Base-by-base conservation (phyloP, 2,888 invertebrate species). In the Athripsodes cinereus region DNA sequence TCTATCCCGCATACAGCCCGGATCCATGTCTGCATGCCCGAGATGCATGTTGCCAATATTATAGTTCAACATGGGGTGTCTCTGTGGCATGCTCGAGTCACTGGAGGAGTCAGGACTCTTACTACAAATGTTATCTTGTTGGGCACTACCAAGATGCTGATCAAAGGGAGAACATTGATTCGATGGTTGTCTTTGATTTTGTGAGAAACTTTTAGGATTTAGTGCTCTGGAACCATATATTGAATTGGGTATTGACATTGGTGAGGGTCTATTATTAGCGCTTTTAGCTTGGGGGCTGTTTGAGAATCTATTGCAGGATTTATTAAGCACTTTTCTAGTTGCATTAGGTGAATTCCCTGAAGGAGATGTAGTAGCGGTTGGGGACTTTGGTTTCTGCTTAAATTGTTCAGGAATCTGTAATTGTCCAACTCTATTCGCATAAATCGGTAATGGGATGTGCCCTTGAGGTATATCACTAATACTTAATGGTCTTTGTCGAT, bases 11-110 rank as follows among this genome's bases (percentile, higher is more conserved):
- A 70, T 72, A 74, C 74, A 77, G 65, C 71, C 74, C 22, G 70
- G 70, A 31, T 78, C 79, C 46, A 75, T 72, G 62, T 79, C 78
- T 60, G 74, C 71, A 65, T 79, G 79, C 53, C 78, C 65, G 22
- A 79, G 79, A 62, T 79, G 79, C 73, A 79, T 78, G 58, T 79
- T 79, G n/a, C 79, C 78, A 49, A 79, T 70, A 64, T 78, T 79
- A 64, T 76, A 77, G 66, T 79, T 77, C 40, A 72, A 71, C 64
- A 78, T 75, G 1, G 79, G 79, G 1, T 79, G 78, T 44, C 78
- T 66, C 11, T 76, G 67, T 2, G 79, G 78, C 0, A 78, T 74
- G 0, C 77, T 77, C 46, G 70, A 70, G 60, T 75, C 76, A 62
- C 76, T 78, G 69, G 78, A 78, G 1, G 76, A 70, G n/a, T 67